Evolutionary conservation across 2,797 vertebrate species (phyloP).

Genomic region (Parambassis ranga): DNA sequence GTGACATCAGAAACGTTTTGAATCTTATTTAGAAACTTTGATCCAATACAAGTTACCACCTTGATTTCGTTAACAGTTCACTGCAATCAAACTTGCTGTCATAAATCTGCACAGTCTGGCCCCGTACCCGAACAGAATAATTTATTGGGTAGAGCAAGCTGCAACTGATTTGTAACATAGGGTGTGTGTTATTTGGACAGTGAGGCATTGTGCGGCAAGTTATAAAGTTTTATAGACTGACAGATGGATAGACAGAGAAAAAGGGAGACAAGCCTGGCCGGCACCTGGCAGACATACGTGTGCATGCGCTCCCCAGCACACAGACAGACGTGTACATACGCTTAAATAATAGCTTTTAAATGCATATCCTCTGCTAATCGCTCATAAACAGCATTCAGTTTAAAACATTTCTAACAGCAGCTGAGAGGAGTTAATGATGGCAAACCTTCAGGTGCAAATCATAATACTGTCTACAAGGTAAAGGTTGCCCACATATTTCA

Average conservation of each 20-base stretch:
- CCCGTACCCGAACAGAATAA: slow-evolving; percentile 31
- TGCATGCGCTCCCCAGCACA: not conserved
- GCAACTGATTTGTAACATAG: slow-evolving; percentile 43
- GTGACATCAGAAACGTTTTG: not conserved
- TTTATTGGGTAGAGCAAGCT: slow-evolving; percentile 50
- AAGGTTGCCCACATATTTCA: not conserved
- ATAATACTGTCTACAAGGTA: not conserved
- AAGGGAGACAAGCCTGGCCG: slow-evolving; percentile 15
- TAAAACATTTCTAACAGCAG: not conserved
- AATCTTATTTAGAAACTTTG: slow-evolving; percentile 2
- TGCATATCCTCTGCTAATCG: not conserved
- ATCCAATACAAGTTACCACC: slow-evolving; percentile 3
- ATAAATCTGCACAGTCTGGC: slow-evolving; percentile 31
- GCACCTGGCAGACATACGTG: slow-evolving; percentile 36
- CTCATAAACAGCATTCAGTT: not conserved
- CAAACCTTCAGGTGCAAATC: not conserved
- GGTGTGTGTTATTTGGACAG: slow-evolving; percentile 34
- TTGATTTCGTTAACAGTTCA: slow-evolving; percentile 15
- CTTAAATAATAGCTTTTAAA: not conserved
- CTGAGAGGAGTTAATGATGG: not conserved
- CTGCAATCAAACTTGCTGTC: not conserved
- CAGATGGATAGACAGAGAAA: slow-evolving; percentile 32
- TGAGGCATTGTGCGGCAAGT: slow-evolving; percentile 28
- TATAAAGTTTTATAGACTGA: slow-evolving; percentile 50
- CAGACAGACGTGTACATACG: too few relatives aligned